Evolutionary conservation across 2,797 vertebrate genomes (phyloP), one percentile per base, ranked within the genome.

Genomic region (Hephaestus fuliginosus): DNA sequence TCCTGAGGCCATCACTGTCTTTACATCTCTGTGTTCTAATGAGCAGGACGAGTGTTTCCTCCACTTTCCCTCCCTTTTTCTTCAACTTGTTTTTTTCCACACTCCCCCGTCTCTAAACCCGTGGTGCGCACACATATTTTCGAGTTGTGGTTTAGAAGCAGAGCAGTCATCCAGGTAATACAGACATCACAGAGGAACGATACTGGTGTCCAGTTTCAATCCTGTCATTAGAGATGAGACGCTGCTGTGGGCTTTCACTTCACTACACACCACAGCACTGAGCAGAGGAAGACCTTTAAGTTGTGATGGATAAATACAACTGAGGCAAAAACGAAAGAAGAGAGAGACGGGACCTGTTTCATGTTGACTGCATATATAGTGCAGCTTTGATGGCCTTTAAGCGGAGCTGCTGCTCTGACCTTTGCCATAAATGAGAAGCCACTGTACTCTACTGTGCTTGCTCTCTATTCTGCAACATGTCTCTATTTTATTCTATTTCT

Each of bases 81-180:
- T 53, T 33, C 28, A 6, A 2, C 66, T 70, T n/a, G 20, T 44
- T 25, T 61, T 58, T 66, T 77, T 71, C 48, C 57, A 75, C 62
- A 10, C 51, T 30, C 30, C 0, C 0, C 6, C 67, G 60, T 49
- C 56, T 55, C 56, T 39, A 18, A 56, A 36, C 30, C 43, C 28
- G 28, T 5, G 1, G 70, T 43, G 62, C n/a, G 2, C 43, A 30
- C 43, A 33, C n/a, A 7, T 33, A 13, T 79, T 80, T 70, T 62
- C 2, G 30, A 58, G 73, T 64, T 0, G 11, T 20, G 51, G 53
- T 79, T 84, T 60, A 72, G 71, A 73, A 67, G 78, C 67, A n/a
- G 73, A 67, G 82, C 75, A 81, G 71, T 85, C 77, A 81, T 67
- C 86, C 77, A 68, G 71, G 70, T 89, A 75, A 84, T 84, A 66